phyloP scores from a whole-genome alignment of 2,113 vertebrate genomes.

The Bungarus multicinctus region DNA sequence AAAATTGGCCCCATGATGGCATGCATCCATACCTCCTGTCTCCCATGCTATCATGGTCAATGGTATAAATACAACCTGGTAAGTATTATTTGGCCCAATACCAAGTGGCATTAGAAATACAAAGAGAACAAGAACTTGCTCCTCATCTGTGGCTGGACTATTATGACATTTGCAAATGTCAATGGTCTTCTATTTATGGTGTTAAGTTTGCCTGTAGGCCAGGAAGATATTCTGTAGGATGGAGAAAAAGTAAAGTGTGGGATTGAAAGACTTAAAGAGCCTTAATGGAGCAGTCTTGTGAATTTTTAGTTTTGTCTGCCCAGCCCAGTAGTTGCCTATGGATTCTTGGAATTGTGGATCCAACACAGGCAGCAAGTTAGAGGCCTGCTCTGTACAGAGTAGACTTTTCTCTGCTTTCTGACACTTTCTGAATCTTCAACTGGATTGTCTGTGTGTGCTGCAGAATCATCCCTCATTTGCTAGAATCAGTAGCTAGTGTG shows the following conservation, averaged over 20 bases:
- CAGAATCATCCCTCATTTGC: neutral
- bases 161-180: neutral
- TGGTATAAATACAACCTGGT: neutral
- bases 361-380: neutral
- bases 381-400: neutral
- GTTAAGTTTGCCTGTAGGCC: neutral
- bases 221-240: neutral
- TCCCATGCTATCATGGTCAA: neutral
- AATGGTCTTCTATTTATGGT: neutral
- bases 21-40: neutral
- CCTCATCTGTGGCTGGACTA: neutral
- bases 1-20: neutral
- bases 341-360: neutral
- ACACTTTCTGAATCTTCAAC: neutral
- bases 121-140: neutral
- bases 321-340: too few relatives aligned
- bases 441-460: neutral
- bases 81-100: neutral
- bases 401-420: neutral
- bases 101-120: neutral
- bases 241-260: neutral
- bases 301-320: neutral
- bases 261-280: neutral
- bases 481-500: neutral
- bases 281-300: neutral